Evolutionary conservation across 2,888 invertebrate species (phyloP).

Genomic region (Odontocolon sp.): DNA sequence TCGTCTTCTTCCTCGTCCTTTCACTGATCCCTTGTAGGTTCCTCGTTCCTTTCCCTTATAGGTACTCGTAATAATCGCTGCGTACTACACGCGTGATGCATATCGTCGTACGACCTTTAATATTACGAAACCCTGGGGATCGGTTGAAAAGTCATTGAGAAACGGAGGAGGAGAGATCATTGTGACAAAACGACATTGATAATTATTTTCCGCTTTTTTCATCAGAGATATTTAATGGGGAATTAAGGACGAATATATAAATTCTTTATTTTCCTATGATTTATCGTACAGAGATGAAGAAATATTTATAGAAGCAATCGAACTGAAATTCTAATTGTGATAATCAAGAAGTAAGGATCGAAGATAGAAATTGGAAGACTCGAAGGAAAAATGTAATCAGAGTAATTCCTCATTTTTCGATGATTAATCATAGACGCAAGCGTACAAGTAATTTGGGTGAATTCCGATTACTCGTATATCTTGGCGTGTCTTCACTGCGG

Average conservation of each 20-base stretch:
- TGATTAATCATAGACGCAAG: conserved; percentile 57
- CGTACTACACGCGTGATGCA: conserved; percentile 10
- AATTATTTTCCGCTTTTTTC: too few relatives aligned
- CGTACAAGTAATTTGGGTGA: conserved; percentile 58
- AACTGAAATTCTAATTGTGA: too few relatives aligned
- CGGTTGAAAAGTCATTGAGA: neutral
- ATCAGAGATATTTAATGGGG: too few relatives aligned
- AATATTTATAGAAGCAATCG: too few relatives aligned
- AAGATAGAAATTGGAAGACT: conserved; percentile 14
- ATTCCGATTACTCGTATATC: conserved; percentile 65
- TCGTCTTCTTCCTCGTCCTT: conserved; percentile 43
- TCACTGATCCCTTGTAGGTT: too few relatives aligned
- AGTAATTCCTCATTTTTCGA: conserved; percentile 49
- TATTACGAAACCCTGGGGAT: neutral
- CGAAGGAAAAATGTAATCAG: conserved; percentile 19
- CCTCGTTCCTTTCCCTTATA: neutral
- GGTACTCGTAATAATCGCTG: conserved; percentile 4
- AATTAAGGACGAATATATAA: too few relatives aligned
- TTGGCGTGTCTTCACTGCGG: conserved; percentile 52
- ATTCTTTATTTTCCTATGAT: too few relatives aligned
- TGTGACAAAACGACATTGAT: neutral
- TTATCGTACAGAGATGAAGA: conserved; percentile 2
- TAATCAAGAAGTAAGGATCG: too few relatives aligned
- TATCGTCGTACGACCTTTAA: conserved; percentile 14
- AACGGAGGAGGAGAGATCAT: neutral